phyloP scores from a whole-genome alignment of 2,113 vertebrate species.

The Percina caprodes region DNA sequence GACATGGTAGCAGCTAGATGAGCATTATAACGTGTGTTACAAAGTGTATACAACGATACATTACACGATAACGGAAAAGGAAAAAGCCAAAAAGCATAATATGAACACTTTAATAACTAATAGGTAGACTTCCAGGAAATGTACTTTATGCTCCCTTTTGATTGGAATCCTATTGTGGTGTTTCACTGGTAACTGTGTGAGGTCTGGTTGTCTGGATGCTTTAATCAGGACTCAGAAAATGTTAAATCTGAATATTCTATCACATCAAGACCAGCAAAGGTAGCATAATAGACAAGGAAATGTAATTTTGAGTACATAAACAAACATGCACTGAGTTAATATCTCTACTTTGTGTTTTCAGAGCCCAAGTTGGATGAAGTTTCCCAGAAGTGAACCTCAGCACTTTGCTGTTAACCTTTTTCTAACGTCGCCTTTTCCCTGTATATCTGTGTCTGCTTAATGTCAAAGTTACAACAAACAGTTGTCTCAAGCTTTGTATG shows the following conservation, averaged over 20 bases:
- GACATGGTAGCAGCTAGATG: too few species aligned
- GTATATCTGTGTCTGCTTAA: not conserved
- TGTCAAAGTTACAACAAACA: constrained; percentile 14
- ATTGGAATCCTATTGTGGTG: not conserved
- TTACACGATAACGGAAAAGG: too few species aligned
- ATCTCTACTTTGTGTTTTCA: constrained; percentile 32
- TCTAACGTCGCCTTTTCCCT: constrained; percentile 25
- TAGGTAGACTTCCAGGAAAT: not conserved
- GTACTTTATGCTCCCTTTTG: not conserved
- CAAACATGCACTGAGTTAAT: not conserved
- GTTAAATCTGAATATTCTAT: not conserved
- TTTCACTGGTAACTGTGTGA: not conserved
- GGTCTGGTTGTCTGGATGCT: not conserved
- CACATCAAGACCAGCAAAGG: not conserved
- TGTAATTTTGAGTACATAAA: not conserved
- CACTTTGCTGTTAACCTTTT: constrained; percentile 2
- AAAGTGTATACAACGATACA: too few species aligned
- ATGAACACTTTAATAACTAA: not conserved
- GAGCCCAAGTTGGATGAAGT: constrained; percentile 80
- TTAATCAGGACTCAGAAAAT: not conserved
- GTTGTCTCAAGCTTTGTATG: constrained; percentile 5
- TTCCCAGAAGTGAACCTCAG: constrained; percentile 70
- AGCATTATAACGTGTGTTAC: too few species aligned
- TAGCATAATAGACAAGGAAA: not conserved
- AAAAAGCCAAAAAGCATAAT: too few species aligned